A percentile compares a stretch with the other conserved stretches of the same genome.
These are phyloP conservation scores for Siniperca obscura DNA, from an alignment of 2,797 vertebrate genomes.

Conservation along the genomic window DNA sequence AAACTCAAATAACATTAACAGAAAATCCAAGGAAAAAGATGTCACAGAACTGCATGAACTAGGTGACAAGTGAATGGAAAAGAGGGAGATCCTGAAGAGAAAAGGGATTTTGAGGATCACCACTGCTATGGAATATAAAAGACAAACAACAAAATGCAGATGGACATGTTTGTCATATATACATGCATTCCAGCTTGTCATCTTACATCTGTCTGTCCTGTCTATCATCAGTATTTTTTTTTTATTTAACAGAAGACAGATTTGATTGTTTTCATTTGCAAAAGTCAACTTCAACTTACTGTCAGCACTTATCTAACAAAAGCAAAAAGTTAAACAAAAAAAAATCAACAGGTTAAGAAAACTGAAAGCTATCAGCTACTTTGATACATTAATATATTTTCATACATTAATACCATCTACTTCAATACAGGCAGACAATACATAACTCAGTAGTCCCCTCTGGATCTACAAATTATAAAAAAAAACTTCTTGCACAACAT, in stretches of 20 bases:
- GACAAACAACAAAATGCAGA: background rate
- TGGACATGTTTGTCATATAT: background rate
- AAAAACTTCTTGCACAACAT: background rate
- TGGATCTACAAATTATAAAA: slow-evolving; percentile 13
- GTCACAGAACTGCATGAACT: background rate
- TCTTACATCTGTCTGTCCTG: background rate
- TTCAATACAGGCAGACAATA: background rate
- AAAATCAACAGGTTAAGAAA: background rate
- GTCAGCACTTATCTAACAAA: background rate
- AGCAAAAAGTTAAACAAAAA: background rate
- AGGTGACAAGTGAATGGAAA: background rate
- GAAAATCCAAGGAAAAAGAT: background rate
- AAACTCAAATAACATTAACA: background rate
- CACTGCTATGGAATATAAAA: background rate
- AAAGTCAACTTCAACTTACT: background rate
- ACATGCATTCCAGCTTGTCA: background rate
- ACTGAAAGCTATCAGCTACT: background rate
- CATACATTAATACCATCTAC: background rate
- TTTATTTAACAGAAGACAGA: background rate
- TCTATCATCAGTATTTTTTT: background rate
- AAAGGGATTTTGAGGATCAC: background rate
- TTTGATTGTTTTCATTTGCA: background rate
- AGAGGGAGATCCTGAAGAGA: background rate
- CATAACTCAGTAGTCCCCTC: background rate
- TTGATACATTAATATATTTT: background rate